Base-by-base conservation (phyloP, 2,113 vertebrate genomes). In the Pluvianellus socialis region DNA sequence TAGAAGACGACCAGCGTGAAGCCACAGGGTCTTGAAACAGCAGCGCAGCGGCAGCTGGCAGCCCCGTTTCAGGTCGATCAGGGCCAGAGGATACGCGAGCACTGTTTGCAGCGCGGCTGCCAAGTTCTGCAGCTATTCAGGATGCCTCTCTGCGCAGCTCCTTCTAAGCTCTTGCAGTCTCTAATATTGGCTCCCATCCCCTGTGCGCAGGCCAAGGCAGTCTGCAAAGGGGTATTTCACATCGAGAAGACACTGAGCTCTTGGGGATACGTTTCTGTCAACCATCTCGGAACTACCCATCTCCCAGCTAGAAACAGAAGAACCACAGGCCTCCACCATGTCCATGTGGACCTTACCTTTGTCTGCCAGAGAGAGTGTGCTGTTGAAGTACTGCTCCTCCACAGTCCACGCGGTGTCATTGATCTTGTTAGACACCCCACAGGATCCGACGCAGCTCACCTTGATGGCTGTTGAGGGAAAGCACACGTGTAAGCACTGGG, bases 341-440 rank as follows among this genome's bases (percentile, higher is more conserved):
- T 10, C 47, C 23, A 5, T 44, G 56, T 5, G 33, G 52, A 11
- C 12, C 15, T 11, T 93, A 99, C 99, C 99, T 98, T 99, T 99
- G 93, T 99, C 99, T 11, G 99, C 99, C 86, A 99, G 97, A 3
- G 99, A 99, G 81, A 99, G 79, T 0, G 99, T 99, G 81, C 98
- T 99, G 98, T 98, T 99, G 96, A 99, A 99, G 96, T 99, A 99
- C 94, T 98, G 98, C 90, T 99, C 99, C 94, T 99, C 99, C 56
- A 76, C 86, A 0, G 95, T 98, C 99, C 99, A 99, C 0, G 98
- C 92, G 0, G 98, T 96, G 83, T 99, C 99, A 2, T 99, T 99
- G 10, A 98, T 94, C 95, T 99, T 99, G 96, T 11, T 99, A 58
- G 98, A 99, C 65, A 99, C 98, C 16, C 99, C 99, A 32, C 99